Base-by-base conservation (phyloP, 2,888 invertebrate genomes). In the Microplitis manilae region DNA sequence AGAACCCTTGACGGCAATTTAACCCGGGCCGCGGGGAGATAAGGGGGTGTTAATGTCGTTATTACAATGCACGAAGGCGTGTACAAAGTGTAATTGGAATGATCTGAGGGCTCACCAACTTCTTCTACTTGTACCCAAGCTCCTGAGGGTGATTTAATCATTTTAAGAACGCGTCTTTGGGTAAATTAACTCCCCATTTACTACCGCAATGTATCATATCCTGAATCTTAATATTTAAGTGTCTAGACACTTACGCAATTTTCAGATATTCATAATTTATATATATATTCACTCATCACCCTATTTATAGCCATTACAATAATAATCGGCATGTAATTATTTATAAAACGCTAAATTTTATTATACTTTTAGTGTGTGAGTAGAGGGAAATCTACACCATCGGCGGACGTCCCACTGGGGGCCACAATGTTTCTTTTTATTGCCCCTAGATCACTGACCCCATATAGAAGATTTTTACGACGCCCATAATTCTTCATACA, bases 71-170 rank as follows among this genome's bases (percentile, higher is more conserved):
- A 15, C 20, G 20, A 73, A 40, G 65, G 20, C 59, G 20, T 30
- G 39, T 59, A 73, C 67, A 59, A 68, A 73, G 59, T 73, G 73
- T 73, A 73, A 73, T 73, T 73, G 59, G 67, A 67, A n/a, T 41
- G 73, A 73, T 73, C 59, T 59, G 59, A 20, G 67, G 59, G 38
- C 13, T 59, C 59, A 30, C 38, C 41, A 7, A 38, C 20, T 71
- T n/a, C 20, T 20, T 65, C 5, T 65, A 65, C 17, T 41, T 41
- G 50, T 68, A 40, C 41, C 9, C 39, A 8, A 38, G 4, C 13
- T 20, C 40, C 6, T 13, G 7, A 65, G 67, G 65, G n/a, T 67
- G 67, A 73, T 73, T 73, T 67, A 30, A 67, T 67, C 20, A 67
- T 65, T 73, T 73, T 67, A 67, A 67, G 73, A 65, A 30, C 20